These are phyloP conservation scores for Amphiura filiformis DNA, from an alignment of 35 echinoderm and acorn worm species.

Conservation along the genomic window DNA sequence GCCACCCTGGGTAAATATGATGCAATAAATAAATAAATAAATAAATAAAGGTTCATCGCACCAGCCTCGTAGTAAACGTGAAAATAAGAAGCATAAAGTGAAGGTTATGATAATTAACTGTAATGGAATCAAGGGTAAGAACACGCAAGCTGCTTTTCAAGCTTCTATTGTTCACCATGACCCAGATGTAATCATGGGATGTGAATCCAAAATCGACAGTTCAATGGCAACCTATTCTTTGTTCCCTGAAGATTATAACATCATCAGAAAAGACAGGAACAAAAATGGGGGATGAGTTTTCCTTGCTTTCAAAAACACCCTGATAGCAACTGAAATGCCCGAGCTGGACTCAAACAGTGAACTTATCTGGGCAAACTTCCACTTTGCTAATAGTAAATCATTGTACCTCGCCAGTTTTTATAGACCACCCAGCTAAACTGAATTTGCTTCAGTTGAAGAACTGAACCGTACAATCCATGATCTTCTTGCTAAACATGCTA, in stretches of 20 bases:
- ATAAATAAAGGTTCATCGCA: background rate
- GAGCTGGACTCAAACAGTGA: constrained; percentile 7
- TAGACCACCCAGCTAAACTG: too few species aligned
- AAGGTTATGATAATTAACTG: constrained; percentile 29
- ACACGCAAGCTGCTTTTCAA: constrained; percentile 13
- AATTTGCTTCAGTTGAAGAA: too few species aligned
- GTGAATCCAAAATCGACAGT: constrained; percentile 16
- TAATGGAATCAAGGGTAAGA: constrained; percentile 20
- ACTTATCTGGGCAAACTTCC: background rate
- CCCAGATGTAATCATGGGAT: too few species aligned
- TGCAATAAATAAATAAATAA: too few species aligned
- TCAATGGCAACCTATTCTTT: constrained; percentile 17
- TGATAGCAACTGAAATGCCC: background rate
- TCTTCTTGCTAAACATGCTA: too few species aligned
- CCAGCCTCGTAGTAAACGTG: background rate
- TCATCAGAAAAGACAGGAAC: constrained; percentile 17
- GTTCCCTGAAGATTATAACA: constrained; percentile 17
- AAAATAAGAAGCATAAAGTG: constrained; percentile 1
- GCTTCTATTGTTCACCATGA: constrained; percentile 1
- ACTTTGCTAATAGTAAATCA: too few species aligned
- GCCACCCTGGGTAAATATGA: too few species aligned
- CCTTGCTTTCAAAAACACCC: background rate
- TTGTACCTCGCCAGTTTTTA: constrained; percentile 24
- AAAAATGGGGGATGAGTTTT: constrained; percentile 18
- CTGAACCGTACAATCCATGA: too few species aligned